A percentile compares a stretch with the other conserved stretches of the same genome.
Conservation (phyloP, 2,888 invertebrate genomes). For the Erebia epiphron region DNA sequence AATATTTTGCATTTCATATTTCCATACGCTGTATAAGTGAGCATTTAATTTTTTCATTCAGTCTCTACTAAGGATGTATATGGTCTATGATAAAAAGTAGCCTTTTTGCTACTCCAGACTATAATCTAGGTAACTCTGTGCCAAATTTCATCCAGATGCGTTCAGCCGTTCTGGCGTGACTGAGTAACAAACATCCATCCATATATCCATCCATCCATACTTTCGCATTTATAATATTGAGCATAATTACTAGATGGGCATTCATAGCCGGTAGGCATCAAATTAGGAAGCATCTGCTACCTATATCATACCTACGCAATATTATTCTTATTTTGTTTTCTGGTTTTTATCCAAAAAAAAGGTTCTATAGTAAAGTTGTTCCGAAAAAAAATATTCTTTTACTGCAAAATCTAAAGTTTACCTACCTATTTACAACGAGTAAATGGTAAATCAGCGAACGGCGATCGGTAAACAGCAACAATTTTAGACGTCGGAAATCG, state of each 20-base stretch:
- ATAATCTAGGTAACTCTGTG: too few relatives aligned
- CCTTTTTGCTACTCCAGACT: neutral
- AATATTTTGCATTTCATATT: constrained; percentile 18
- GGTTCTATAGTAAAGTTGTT: neutral
- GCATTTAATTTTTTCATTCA: constrained; percentile 26
- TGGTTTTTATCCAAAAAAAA: too few relatives aligned
- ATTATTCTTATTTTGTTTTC: too few relatives aligned
- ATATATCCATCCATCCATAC: too few relatives aligned
- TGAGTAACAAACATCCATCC: too few relatives aligned
- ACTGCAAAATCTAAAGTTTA: neutral
- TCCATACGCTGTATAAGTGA: constrained; percentile 12
- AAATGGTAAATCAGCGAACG: constrained; percentile 34
- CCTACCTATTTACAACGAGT: constrained; percentile 11
- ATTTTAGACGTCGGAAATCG: constrained; percentile 45
- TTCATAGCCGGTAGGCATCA: too few relatives aligned
- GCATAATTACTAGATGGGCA: too few relatives aligned
- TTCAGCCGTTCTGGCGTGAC: too few relatives aligned
- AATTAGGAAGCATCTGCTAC: too few relatives aligned
- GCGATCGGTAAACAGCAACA: constrained; percentile 42
- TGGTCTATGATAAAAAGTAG: neutral
- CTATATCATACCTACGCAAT: too few relatives aligned
- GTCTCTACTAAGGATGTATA: neutral
- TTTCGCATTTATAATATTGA: too few relatives aligned
- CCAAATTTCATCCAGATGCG: too few relatives aligned
- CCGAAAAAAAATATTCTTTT: neutral